These are phyloP conservation scores for Drosophila sordidapex DNA, from an alignment of 2,888 invertebrate genomes.

Conservation along the genomic window DNA sequence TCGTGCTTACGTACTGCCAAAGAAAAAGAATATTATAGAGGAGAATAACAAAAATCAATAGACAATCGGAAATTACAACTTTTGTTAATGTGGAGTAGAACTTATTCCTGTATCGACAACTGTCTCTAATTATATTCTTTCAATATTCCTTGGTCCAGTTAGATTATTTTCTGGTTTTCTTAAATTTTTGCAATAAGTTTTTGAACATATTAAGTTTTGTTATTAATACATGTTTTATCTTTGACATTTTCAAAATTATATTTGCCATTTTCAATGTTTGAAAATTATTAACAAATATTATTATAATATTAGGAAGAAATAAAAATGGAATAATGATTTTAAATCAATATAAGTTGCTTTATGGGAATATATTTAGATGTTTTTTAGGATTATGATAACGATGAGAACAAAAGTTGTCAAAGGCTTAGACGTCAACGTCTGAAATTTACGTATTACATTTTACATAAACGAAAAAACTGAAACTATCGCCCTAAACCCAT, in stretches of 20 bases:
- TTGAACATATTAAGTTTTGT: background rate
- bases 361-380: background rate
- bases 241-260: too few relatives aligned
- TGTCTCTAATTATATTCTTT: too few relatives aligned
- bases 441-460: background rate
- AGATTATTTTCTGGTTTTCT: background rate
- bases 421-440: background rate
- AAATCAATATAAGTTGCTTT: background rate
- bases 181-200: background rate
- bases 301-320: too few relatives aligned
- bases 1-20: slow-evolving; percentile 31
- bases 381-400: background rate
- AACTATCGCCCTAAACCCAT: background rate
- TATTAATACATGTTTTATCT: too few relatives aligned
- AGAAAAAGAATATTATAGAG: background rate
- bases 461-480: background rate
- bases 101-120: background rate
- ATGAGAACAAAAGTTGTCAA: background rate
- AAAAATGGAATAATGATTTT: background rate
- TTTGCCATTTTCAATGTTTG: background rate
- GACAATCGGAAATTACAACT: background rate
- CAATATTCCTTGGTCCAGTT: too few relatives aligned
- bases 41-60: background rate
- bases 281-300: too few relatives aligned
- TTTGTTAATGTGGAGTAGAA: background rate